Percentiles rank a stretch among this genome's conserved stretches.
phyloP scores from a whole-genome alignment of 2,888 invertebrate species.

The Chrysina gloriosa region DNA sequence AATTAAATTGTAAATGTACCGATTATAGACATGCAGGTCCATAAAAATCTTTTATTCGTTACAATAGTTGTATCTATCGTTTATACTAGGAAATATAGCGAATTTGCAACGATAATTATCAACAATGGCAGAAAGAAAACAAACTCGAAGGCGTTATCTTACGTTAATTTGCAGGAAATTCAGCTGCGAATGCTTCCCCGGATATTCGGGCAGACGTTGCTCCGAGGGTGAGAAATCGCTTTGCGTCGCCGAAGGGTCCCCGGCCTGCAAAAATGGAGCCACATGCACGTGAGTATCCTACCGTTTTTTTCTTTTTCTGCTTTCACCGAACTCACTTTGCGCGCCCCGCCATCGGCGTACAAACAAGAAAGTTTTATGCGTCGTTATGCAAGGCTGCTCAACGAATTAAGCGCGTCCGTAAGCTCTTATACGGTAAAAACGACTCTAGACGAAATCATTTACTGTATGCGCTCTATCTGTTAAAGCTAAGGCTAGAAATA shows the following conservation, averaged over 20 bases:
- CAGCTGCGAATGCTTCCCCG: slow-evolving; percentile 83
- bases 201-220: slow-evolving; percentile 83
- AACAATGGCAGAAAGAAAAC: slow-evolving; percentile 3
- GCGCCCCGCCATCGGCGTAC: no score
- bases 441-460: no score
- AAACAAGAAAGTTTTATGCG: no score
- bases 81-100: slow-evolving; percentile 13
- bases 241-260: slow-evolving; percentile 74
- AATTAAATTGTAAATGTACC: no score
- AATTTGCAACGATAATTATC: slow-evolving; percentile 26
- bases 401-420: no score
- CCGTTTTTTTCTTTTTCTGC: neutral
- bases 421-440: no score
- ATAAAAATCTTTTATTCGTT: no score
- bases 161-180: slow-evolving; percentile 72
- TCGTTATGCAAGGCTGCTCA: no score
- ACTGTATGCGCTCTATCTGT: no score
- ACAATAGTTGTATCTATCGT: no score
- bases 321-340: slow-evolving; percentile 9
- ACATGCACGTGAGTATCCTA: slow-evolving; percentile 79
- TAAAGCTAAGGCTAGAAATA: no score
- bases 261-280: slow-evolving; percentile 84
- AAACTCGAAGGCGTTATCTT: slow-evolving; percentile 25
- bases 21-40: no score
- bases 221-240: slow-evolving; percentile 78